Evolutionary conservation across 2,797 vertebrate species (phyloP).

Genomic region (Sandelia bainsii): DNA sequence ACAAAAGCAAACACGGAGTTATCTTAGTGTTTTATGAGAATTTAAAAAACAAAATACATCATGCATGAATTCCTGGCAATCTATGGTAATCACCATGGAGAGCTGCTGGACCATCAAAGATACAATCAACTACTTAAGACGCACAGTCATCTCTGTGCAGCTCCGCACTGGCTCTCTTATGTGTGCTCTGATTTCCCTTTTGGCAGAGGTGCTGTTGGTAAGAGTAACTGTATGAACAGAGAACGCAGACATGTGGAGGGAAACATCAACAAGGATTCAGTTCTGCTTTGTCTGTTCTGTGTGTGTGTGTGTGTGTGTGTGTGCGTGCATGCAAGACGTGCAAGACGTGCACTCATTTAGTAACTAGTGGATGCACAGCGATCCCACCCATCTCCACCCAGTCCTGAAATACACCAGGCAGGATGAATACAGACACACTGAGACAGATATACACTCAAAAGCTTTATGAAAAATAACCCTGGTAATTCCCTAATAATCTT

Average conservation of each 20-base stretch:
- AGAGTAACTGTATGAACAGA: slow-evolving; percentile 37
- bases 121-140: slow-evolving; percentile 67
- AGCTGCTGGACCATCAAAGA: slow-evolving; percentile 84
- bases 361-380: slow-evolving; percentile 56
- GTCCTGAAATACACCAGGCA: slow-evolving; percentile 75
- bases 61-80: slow-evolving; percentile 72
- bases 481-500: slow-evolving; percentile 51
- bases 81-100: slow-evolving; percentile 72
- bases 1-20: slow-evolving; percentile 59
- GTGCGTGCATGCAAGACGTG: neutral
- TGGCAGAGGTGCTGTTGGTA: slow-evolving; percentile 56
- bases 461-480: slow-evolving; percentile 45
- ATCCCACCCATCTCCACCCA: slow-evolving; percentile 80
- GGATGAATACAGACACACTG: slow-evolving; percentile 38
- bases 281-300: slow-evolving; percentile 41
- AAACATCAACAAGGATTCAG: slow-evolving; percentile 51
- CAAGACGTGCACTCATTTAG: slow-evolving; percentile 41
- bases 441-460: slow-evolving; percentile 42
- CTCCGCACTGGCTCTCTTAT: slow-evolving; percentile 34
- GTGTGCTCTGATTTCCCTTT: slow-evolving; percentile 62
- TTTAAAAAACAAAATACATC: slow-evolving; percentile 54
- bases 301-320: slow-evolving; percentile 13
- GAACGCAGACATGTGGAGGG: slow-evolving; percentile 26
- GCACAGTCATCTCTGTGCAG: slow-evolving; percentile 39
- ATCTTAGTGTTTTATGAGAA: slow-evolving; percentile 54